Conservation (phyloP, 2,113 vertebrate genomes). For the Amblyornis subalaris region DNA sequence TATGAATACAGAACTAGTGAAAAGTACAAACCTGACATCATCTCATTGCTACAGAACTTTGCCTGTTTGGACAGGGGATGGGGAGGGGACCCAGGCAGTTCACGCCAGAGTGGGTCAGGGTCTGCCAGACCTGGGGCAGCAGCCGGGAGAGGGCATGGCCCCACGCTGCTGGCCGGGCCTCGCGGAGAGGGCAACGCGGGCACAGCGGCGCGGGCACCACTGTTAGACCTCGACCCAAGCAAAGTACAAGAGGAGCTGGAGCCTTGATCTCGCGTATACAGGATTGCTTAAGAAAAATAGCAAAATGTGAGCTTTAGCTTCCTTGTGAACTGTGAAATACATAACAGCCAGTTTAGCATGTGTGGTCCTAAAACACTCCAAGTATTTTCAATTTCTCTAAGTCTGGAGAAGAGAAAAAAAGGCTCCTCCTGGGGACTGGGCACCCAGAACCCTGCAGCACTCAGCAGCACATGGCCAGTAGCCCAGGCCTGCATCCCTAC, state of each 20-base stretch:
- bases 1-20: neutral
- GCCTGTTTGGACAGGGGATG: neutral
- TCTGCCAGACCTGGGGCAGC: neutral
- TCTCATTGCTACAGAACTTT: neutral
- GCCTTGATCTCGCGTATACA: accelerated
- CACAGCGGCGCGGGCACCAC: accelerated
- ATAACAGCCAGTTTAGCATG: neutral
- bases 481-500: accelerated
- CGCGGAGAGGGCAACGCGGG: accelerated
- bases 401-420: neutral
- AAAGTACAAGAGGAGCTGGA: neutral
- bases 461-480: neutral
- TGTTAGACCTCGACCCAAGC: neutral
- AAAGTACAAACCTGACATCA: accelerated
- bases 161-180: accelerated
- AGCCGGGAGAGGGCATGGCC: neutral
- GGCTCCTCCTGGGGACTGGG: neutral
- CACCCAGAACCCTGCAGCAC: neutral
- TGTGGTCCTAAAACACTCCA: neutral
- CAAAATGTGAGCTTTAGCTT: neutral
- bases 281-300: neutral
- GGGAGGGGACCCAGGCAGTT: neutral
- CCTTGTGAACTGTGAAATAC: neutral
- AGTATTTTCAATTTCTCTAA: neutral
- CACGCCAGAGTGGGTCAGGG: accelerated